Base-by-base conservation (phyloP, 2,113 vertebrate genomes). In the Burhinus oedicnemus region DNA sequence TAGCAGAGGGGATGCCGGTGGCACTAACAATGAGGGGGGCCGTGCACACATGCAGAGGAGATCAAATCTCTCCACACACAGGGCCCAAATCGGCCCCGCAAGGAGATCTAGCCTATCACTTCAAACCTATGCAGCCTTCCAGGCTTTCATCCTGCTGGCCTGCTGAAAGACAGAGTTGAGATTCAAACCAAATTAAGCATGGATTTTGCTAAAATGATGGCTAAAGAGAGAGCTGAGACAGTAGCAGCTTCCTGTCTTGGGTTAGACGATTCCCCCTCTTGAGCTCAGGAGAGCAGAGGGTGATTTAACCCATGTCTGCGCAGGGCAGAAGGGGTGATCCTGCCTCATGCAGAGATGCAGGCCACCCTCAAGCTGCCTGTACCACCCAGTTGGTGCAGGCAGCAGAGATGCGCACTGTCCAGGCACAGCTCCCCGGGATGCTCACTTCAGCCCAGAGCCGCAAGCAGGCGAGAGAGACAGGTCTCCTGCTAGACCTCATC, bases 51-150 rank as follows among this genome's bases (percentile, higher is more conserved):
- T 40, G 60, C 80, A 94, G 44, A 36, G 29, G 42, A 95, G 87
- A 85, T 94, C 74, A 95, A 69, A 94, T 87, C 93, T 89, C 93
- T 96, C 74, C 57, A 49, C 89, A 95, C 96, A 95, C 83, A 93
- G 70, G 36, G 11, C 74, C 66, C 57, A 77, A 93, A 92, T 11
- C 27, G 40, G 91, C 83, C 89, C 72, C 2, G 0, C 1, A 1
- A 96, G 52, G 83, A 81, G 89, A 85, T 61, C 22, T 23, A 71
- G 40, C 72, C 65, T 47, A 22, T 25, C 8, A 1, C 72, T 87
- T 75, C 82, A 79, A 86, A 65, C 49, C 19, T 34, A 18, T 2
- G 5, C 55, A 34, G 44, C 15, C 51, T 32, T 45, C 27, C 17
- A 74, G 84, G 27, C 86, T 83, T 79, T 52, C 44, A 55, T 69